Base-by-base conservation (phyloP, 2,888 invertebrate species). In the Dicranocentrus wangi region DNA sequence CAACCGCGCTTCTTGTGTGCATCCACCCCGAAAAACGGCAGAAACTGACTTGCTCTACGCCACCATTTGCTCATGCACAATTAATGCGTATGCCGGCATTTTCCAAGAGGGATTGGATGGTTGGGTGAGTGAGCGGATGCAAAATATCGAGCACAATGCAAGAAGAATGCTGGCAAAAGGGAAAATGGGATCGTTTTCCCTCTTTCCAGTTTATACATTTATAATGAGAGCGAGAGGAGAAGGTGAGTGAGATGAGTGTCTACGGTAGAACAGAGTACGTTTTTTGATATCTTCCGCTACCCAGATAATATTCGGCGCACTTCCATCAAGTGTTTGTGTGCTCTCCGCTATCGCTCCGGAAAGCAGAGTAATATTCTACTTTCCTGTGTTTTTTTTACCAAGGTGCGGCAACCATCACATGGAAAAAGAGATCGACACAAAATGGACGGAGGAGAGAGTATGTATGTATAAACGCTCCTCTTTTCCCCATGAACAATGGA, bases 121-220 rank as follows among this genome's bases (percentile, higher is more conserved):
- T 47, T 47, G 47, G 25, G 55, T 21, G 23, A 21, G 25, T 25
- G 25, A 55, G 25, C 25, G 25, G n/a, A 55, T 55, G 55, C 55
- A 55, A 65, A 75, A 66, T 68, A 68, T 66, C 47, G 42, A 60
- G 65, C 23, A 68, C 58, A 42, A 58, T 66, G 68, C 75, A 66
- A 39, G 66, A n/a, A n/a, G n/a, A n/a, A 75, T 27, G 47, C 5
- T 47, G 47, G 47, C 47, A 47, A 47, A 15, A 60, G 63, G 58
- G n/a, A 76, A 68, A 68, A 27, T 43, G 60, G 68, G 55, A 58
- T 63, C 51, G 21, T n/a, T 76, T 72, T 68, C n/a, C 47, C 32
- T 43, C 42, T 65, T 28, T 32, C 42, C 21, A 51, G 10, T 28
- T 51, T 68, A 68, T 68, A 27, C 68, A 76, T 76, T 76, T 68